A percentile compares a stretch with the other conserved stretches of the same genome.
Conservation (phyloP, 2,888 invertebrate genomes). For the Rhyacophila evoluta region DNA sequence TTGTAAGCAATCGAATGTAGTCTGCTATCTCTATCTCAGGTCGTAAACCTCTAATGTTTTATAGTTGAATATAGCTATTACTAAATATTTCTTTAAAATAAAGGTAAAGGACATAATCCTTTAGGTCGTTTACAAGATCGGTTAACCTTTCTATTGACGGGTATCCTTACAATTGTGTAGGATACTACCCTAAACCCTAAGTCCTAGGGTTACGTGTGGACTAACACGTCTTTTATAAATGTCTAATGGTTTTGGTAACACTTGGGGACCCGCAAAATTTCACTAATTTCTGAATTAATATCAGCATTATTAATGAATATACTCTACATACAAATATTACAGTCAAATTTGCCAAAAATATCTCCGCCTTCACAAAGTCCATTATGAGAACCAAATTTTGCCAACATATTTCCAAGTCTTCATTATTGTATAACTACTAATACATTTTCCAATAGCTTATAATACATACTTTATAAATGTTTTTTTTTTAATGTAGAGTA, state of each 20-base stretch:
- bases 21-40: too few species aligned
- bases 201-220: background rate
- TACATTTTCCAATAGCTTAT: too few species aligned
- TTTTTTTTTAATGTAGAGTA: too few species aligned
- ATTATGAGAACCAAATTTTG: too few species aligned
- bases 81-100: background rate
- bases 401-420: too few species aligned
- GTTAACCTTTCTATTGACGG: background rate
- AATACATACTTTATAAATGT: too few species aligned
- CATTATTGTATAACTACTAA: too few species aligned
- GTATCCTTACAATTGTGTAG: background rate
- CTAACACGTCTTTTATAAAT: constrained; percentile 2
- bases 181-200: background rate
- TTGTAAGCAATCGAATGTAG: too few species aligned
- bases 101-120: background rate
- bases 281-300: background rate
- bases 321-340: too few species aligned
- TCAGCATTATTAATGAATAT: background rate
- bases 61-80: background rate
- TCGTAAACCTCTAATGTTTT: too few species aligned
- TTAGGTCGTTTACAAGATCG: background rate
- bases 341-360: too few species aligned
- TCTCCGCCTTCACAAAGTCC: too few species aligned
- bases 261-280: background rate
- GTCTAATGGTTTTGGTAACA: background rate